Base-by-base conservation (phyloP, 2,888 invertebrate genomes). In the Fragum sueziense region DNA sequence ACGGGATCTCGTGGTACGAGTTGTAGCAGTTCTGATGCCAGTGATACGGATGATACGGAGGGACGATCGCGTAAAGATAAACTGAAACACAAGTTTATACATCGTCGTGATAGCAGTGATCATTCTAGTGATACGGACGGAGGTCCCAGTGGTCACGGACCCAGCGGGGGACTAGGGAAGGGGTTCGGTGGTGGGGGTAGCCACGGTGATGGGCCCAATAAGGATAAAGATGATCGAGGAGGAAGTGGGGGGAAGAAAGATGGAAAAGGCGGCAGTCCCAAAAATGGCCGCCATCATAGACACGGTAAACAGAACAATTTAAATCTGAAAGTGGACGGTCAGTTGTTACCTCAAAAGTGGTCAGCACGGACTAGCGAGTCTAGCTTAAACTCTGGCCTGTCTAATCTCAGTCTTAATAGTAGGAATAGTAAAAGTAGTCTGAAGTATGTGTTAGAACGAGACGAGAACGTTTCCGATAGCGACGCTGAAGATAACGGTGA, bases 1-100 rank as follows among this genome's bases (percentile, higher is more conserved):
- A 95, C 96, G 86, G 96, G 96, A 91, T 95, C 96, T 88, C 86
- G 90, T 54, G 97, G 91, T 11, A 92, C 97, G 7, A 97, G 97
- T 71, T 98, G 98, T 91, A 97, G 97, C 88, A 98, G 97, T 70
- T 98, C 98, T 0, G 98, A 98, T 93, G 97, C 98, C 7, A 97
- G 97, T 79, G 98, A 98, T 92, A 94, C 94, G 33, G 94, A 94
- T 78, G 97, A 93, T 51, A 89, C 91, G 3, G 92, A 91, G 54
- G 89, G 88, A 9, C 81, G 91, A 29, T 90, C 89, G 17, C 80
- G 91, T 25, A 91, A 91, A 74, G 90, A 91, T 76, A 91, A 91
- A 77, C 86, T 90, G 25, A 90, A 90, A 75, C 89, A 90, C 68
- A 90, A 90, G 77, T 89, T 91, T 75, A 86, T 87, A 76, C 90